Percentiles rank a stretch among this genome's conserved stretches.
phyloP scores from a whole-genome alignment of 2,797 vertebrate genomes.

The Agapornis canus region DNA sequence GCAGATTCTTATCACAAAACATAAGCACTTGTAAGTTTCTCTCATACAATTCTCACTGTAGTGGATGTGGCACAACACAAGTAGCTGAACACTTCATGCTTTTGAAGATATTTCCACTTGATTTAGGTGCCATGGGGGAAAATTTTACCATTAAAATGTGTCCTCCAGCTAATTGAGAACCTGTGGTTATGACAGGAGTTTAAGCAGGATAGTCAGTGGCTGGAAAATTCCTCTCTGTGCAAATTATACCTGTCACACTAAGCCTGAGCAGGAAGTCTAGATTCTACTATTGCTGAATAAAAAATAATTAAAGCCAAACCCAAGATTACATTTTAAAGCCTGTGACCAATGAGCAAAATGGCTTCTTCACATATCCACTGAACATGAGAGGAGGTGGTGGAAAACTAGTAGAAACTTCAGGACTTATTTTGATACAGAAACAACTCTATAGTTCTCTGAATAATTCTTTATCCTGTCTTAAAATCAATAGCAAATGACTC shows the following conservation, averaged over 20 bases:
- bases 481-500: background rate
- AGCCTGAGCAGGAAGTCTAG: background rate
- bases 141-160: background rate
- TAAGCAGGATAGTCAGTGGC: background rate
- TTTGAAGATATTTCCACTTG: background rate
- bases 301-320: background rate
- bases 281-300: fast-evolving
- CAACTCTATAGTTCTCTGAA: background rate
- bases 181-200: background rate
- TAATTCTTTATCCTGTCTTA: background rate
- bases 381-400: background rate
- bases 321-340: background rate
- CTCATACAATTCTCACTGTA: background rate
- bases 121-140: background rate
- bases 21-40: background rate
- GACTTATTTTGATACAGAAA: background rate
- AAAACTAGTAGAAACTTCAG: background rate
- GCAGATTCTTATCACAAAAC: background rate
- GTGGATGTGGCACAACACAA: background rate
- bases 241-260: background rate
- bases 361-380: background rate
- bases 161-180: background rate
- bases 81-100: background rate
- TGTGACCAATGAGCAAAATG: background rate
- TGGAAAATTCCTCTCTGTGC: background rate